Percentiles rank a stretch among this genome's conserved stretches.
These are phyloP conservation scores for Silvanus unidentatus DNA, from an alignment of 2,888 invertebrate genomes.

Conservation along the genomic window DNA sequence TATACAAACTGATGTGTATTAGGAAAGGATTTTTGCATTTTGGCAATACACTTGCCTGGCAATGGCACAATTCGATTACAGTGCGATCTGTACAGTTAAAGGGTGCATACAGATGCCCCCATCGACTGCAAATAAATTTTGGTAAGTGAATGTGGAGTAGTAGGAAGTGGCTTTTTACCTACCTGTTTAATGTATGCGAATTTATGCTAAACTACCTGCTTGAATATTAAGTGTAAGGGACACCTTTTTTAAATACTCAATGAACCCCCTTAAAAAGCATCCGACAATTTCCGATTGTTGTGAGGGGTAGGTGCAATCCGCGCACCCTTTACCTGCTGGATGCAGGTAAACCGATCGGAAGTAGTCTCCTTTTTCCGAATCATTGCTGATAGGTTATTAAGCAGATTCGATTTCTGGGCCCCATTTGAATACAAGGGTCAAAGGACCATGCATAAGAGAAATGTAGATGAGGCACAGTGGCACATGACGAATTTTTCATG, in stretches of 20 bases:
- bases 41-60: constrained; percentile 16
- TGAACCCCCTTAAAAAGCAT: too few relatives aligned
- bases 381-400: constrained; percentile 45
- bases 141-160: constrained; percentile 25
- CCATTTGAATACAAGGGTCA: constrained; percentile 46
- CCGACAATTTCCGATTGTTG: too few relatives aligned
- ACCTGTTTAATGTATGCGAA: constrained; percentile 49
- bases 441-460: constrained; percentile 39
- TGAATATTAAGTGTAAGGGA: constrained; percentile 49
- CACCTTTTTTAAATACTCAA: constrained; percentile 43
- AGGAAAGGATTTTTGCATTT: constrained; percentile 22
- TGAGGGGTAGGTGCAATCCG: too few relatives aligned
- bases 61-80: constrained; percentile 18
- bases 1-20: too few relatives aligned
- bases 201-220: constrained; percentile 47
- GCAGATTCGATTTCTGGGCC: constrained; percentile 44
- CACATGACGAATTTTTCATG: constrained; percentile 12
- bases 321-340: too few relatives aligned
- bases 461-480: constrained; percentile 43
- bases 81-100: too few relatives aligned
- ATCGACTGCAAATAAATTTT: constrained; percentile 25
- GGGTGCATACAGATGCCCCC: too few relatives aligned
- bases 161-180: constrained; percentile 42
- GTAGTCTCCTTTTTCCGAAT: constrained; percentile 29
- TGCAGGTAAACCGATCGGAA: constrained; percentile 10